Evolutionary conservation across 2,797 vertebrate species (phyloP).

Genomic region (Eupleurogrammus muticus): DNA sequence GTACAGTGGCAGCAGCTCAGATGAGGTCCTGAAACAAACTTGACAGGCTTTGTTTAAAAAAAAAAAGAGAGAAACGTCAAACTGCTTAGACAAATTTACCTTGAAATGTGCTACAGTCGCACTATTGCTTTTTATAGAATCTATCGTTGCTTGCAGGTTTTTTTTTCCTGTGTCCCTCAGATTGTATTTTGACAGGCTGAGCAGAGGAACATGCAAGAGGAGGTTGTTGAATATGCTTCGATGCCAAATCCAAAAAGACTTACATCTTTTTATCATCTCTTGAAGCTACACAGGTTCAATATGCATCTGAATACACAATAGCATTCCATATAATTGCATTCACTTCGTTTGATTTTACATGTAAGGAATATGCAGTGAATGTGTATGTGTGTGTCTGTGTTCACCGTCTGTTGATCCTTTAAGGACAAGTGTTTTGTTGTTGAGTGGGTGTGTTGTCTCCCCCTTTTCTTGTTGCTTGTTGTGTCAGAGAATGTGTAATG

Average conservation of each 20-base stretch:
- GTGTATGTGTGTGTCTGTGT: slow-evolving; percentile 18
- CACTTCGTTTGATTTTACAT: slow-evolving; percentile 9
- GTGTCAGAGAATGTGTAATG: slow-evolving; percentile 49
- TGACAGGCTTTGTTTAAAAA: slow-evolving; percentile 78
- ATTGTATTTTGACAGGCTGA: slow-evolving; percentile 59
- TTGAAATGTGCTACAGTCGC: slow-evolving; percentile 73
- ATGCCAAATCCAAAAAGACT: slow-evolving; percentile 30
- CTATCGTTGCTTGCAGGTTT: slow-evolving; percentile 51
- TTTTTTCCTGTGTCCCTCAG: slow-evolving; percentile 26
- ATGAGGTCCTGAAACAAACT: slow-evolving; percentile 72
- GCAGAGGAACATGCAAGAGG: slow-evolving; percentile 46
- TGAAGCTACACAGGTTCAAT: neutral
- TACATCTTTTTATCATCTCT: slow-evolving; percentile 16
- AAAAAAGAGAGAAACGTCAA: slow-evolving; percentile 63
- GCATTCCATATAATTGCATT: slow-evolving; percentile 1
- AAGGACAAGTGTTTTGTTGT: slow-evolving; percentile 20
- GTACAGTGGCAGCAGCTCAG: slow-evolving; percentile 56
- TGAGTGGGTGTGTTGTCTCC: slow-evolving; percentile 22
- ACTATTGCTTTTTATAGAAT: slow-evolving; percentile 73
- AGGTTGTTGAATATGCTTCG: slow-evolving; percentile 50
- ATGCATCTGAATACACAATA: neutral
- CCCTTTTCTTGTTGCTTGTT: slow-evolving; percentile 33
- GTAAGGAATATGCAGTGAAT: slow-evolving; percentile 2
- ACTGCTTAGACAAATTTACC: slow-evolving; percentile 79
- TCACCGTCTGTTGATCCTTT: slow-evolving; percentile 34